Evolutionary conservation across 2,113 vertebrate species (phyloP).

Genomic region (Perca schrenkii): DNA sequence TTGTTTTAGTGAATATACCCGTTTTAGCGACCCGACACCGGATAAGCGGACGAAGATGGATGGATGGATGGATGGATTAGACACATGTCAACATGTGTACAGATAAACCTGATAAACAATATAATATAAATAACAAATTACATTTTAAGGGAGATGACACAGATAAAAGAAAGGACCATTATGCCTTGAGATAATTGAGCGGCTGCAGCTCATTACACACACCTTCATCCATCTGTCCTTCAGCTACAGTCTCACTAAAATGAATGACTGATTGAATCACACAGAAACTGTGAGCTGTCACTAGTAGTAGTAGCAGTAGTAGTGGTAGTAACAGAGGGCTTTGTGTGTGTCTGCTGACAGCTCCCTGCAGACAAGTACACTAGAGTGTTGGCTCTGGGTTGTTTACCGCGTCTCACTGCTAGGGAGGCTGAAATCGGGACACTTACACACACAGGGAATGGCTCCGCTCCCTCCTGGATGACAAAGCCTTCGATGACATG

Average conservation of each 20-base stretch:
- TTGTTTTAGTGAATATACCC: neutral
- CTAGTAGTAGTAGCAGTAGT: neutral
- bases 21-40: too few species aligned
- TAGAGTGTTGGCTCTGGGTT: conserved; percentile 19
- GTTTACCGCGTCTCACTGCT: conserved; percentile 51
- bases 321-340: conserved; percentile 35
- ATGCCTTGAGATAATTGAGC: conserved; percentile 1
- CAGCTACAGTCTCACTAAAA: conserved; percentile 38
- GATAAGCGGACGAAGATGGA: too few species aligned
- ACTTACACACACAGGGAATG: conserved; percentile 92
- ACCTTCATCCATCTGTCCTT: conserved; percentile 40
- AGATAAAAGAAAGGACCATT: conserved; percentile 26
- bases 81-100: neutral
- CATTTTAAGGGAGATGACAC: conserved; percentile 2
- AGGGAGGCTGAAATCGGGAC: neutral
- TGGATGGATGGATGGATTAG: neutral
- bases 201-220: conserved; percentile 24
- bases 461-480: conserved; percentile 98
- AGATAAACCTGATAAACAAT: neutral
- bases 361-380: conserved; percentile 58
- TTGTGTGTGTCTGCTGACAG: conserved; percentile 60
- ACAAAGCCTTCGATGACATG: conserved; percentile 99
- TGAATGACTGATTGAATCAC: conserved; percentile 54
- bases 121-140: neutral
- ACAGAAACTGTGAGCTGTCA: conserved; percentile 57